A percentile compares a stretch with the other conserved stretches of the same genome.
These are phyloP conservation scores for Pteronotus mesoamericanus DNA, from an alignment of 2,797 vertebrate species.

Conservation along the genomic window DNA sequence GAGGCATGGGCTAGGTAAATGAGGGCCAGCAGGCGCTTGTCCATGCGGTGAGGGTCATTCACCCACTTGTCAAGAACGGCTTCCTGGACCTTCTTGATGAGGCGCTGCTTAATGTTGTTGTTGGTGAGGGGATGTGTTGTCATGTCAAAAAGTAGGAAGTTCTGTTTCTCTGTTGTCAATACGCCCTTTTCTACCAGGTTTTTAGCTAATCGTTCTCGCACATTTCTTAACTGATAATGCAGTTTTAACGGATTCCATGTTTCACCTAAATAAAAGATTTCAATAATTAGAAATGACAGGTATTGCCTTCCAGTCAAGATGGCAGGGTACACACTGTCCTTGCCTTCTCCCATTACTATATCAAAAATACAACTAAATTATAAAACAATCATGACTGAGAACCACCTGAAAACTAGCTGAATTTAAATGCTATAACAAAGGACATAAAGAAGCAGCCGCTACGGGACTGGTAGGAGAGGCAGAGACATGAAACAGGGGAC, in stretches of 20 bases:
- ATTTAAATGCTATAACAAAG: background rate
- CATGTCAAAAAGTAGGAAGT: constrained; percentile 98
- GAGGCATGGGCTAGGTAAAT: constrained; percentile 96
- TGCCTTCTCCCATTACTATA: background rate
- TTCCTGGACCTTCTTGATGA: constrained; percentile 97
- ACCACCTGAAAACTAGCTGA: background rate
- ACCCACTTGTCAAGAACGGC: constrained; percentile 96
- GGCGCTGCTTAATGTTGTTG: constrained; percentile 95
- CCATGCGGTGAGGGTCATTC: constrained; percentile 96
- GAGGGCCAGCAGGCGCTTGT: constrained; percentile 94
- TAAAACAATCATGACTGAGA: background rate
- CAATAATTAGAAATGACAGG: constrained; percentile 17
- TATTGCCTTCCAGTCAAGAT: background rate
- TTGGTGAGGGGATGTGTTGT: constrained; percentile 97
- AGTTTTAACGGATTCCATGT: constrained; percentile 97
- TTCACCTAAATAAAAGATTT: constrained; percentile 85
- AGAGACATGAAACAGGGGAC: background rate
- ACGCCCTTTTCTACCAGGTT: constrained; percentile 98
- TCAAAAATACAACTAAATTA: background rate
- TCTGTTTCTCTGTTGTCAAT: constrained; percentile 97
- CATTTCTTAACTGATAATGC: constrained; percentile 96
- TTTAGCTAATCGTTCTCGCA: constrained; percentile 94
- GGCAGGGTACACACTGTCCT: background rate
- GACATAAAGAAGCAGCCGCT: background rate
- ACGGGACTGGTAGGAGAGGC: background rate